Conservation (phyloP, 92 coral and sea anemone species). For the Nematostella vectensis region DNA sequence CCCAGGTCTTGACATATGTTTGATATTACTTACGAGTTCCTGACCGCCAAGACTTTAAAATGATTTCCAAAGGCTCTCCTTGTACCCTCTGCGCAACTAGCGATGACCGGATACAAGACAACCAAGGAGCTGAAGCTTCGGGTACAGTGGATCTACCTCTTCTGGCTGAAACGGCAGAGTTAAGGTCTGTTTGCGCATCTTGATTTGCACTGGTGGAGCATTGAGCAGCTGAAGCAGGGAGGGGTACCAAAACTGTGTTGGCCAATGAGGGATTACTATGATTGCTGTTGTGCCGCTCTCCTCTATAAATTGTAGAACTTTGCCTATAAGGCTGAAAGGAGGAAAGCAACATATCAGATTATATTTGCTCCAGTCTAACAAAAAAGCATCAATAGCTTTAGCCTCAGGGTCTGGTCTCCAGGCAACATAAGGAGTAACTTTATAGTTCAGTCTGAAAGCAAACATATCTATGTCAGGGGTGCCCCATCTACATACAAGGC, state of each 20-base stretch:
- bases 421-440: slow-evolving; percentile 22
- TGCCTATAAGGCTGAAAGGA: slow-evolving; percentile 37
- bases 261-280: slow-evolving; percentile 27
- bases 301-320: slow-evolving; percentile 32
- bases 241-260: slow-evolving; percentile 18
- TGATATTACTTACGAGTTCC: not conserved
- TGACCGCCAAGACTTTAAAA: not conserved
- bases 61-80: not conserved
- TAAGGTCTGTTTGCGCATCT: too few relatives aligned
- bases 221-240: slow-evolving; percentile 2
- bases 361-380: slow-evolving; percentile 20
- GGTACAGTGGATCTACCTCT: slow-evolving; percentile 19
- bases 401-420: slow-evolving; percentile 57
- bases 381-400: slow-evolving; percentile 41
- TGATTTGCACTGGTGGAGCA: slow-evolving; percentile 24
- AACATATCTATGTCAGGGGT: slow-evolving; percentile 26
- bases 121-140: not conserved
- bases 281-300: slow-evolving; percentile 37
- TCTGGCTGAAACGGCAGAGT: slow-evolving; percentile 20
- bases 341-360: slow-evolving; percentile 39
- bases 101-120: not conserved
- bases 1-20: not conserved
- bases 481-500: slow-evolving; percentile 10
- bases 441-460: slow-evolving; percentile 43
- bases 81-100: not conserved